phyloP scores from a whole-genome alignment of 1,140 invertebrate genomes.

The Drosophila repletoides region DNA sequence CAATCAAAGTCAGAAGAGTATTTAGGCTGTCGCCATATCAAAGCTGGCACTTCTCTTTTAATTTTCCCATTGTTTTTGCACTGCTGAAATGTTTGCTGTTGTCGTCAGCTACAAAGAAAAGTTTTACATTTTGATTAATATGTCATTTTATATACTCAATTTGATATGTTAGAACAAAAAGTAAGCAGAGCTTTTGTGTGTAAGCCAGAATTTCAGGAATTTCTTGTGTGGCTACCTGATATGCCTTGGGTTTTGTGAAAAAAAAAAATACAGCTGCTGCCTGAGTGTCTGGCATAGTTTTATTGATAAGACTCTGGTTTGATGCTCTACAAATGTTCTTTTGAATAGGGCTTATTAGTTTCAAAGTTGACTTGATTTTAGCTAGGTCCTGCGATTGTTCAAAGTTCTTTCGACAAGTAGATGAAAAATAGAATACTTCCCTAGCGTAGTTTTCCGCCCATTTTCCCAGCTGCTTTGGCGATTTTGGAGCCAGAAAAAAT shows the following conservation, averaged over 20 bases:
- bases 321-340: no score
- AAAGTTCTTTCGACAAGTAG: no score
- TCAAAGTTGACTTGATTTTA: no score
- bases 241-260: not conserved
- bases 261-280: conserved; percentile 12
- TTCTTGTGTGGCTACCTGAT: not conserved
- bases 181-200: conserved; percentile 2
- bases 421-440: no score
- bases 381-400: no score
- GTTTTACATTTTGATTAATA: conserved; percentile 22
- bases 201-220: conserved; percentile 1
- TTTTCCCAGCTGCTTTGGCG: no score
- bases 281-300: conserved; percentile 5
- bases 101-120: not conserved
- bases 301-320: not conserved
- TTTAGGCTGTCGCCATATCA: no score
- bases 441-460: no score
- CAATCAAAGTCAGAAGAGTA: no score
- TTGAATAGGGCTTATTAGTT: no score
- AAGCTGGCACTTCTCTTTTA: not conserved
- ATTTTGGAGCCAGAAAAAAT: no score
- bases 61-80: conserved; percentile 6
- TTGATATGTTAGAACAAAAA: not conserved
- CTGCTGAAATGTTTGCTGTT: not conserved
- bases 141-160: no score